Conservation (phyloP, 2,113 vertebrate genomes). For the Oenanthe oenanthe region DNA sequence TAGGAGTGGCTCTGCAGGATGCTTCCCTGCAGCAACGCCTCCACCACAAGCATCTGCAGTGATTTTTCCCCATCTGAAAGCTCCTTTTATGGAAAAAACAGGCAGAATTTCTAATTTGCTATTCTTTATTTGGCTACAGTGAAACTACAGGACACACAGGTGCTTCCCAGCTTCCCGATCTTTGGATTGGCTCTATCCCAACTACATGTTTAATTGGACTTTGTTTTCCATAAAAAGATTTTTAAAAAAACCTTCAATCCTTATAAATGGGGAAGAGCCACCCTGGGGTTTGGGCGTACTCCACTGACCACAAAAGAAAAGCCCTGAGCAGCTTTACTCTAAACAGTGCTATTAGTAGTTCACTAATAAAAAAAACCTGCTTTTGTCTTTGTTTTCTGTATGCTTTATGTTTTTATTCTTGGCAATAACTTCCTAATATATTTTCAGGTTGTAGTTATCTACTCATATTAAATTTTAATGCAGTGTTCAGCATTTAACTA, state of each 20-base stretch:
- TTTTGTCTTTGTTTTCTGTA: neutral
- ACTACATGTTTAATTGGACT: neutral
- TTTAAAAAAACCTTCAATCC: neutral
- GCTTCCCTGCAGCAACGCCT: neutral
- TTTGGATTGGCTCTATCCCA: neutral
- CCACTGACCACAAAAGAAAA: neutral
- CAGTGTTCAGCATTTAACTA: neutral
- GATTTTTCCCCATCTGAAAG: neutral
- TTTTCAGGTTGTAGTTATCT: neutral
- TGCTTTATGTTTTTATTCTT: neutral
- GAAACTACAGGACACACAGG: neutral
- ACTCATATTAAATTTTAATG: neutral
- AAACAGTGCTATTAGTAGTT: neutral
- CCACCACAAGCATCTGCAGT: neutral
- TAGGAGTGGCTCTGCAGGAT: neutral
- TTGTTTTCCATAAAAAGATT: neutral
- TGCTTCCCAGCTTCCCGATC: neutral
- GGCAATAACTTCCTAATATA: neutral
- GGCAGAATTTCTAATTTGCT: neutral
- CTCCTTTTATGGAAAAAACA: neutral
- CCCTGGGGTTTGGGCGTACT: neutral
- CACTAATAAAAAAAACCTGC: neutral
- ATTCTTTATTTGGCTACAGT: neutral
- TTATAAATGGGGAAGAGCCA: neutral
- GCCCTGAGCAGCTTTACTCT: neutral